Evolutionary conservation across 2,797 vertebrate genomes (phyloP), one percentile per base, ranked within the genome.

Genomic region (Sciaenops ocellatus): DNA sequence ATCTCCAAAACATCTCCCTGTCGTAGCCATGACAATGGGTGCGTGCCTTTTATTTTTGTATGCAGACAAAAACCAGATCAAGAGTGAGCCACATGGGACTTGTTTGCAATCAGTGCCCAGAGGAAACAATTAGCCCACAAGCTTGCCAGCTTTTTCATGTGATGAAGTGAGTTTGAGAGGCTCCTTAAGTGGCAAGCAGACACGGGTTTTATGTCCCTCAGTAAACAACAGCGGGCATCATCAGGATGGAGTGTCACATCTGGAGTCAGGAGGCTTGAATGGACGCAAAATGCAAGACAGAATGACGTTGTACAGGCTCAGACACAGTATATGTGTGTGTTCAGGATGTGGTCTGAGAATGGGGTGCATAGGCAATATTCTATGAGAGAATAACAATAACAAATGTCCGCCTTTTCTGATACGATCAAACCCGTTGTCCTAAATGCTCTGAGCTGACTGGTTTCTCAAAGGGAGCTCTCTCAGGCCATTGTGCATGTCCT

Each of bases 51-150:
- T 73, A 83, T 89, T 79, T 83, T 84, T 73, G 46, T 80, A 73
- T 73, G 78, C 55, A 79, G 90, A 91, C 82, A 86, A 87, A 91
- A 91, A 91, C 73, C 85, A 91, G 88, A 91, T 90, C 85, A 87
- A 87, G 79, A 83, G 77, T 56, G 59, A 84, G 55, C 85, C 89
- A 85, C 89, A 84, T 88, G 85, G 79, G 85, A 82, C 82, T 87
- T 88, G 89, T 92, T 92, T 91, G 86, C 85, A 89, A 89, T 89
- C 84, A 88, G 78, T 82, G 86, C 85, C 87, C 87, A 74, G 80
- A 90, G 85, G 82, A 92, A 90, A 93, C 90, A 92, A 92, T 92
- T 90, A 93, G 62, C 79, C 76, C 67, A 81, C 61, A 83, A 86
- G 82, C 66, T 80, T 91, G 78, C 77, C 84, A 83, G 46, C 70